These are phyloP conservation scores for Limnephilus lunatus DNA, from an alignment of 2,888 invertebrate species.

Conservation along the genomic window DNA sequence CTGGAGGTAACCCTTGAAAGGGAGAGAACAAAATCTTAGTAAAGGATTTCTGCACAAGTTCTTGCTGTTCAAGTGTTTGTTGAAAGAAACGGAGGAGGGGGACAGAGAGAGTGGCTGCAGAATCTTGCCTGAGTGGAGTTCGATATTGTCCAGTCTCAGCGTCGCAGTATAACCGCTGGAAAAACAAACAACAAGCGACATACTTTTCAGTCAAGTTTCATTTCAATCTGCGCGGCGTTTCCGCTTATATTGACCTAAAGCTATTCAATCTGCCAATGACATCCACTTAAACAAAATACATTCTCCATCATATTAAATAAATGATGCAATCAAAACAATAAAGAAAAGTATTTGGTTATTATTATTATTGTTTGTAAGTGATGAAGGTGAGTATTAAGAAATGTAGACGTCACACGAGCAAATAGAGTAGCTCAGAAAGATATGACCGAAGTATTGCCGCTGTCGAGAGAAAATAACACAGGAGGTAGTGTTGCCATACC, in stretches of 20 bases:
- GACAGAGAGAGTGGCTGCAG: slow-evolving; percentile 69
- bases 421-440: background rate
- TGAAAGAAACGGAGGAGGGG: slow-evolving; percentile 39
- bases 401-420: background rate
- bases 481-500: slow-evolving; percentile 82
- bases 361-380: background rate
- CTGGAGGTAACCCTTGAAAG: background rate
- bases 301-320: background rate
- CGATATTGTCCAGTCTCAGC: slow-evolving; percentile 85
- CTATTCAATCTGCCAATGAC: background rate
- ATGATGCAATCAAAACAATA: background rate
- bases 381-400: background rate
- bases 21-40: slow-evolving; percentile 35
- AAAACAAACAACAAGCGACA: slow-evolving; percentile 75
- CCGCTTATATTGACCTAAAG: background rate
- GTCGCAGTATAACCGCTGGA: slow-evolving; percentile 86
- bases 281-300: background rate
- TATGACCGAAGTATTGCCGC: slow-evolving; percentile 45
- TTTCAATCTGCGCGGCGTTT: background rate
- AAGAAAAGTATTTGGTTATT: background rate
- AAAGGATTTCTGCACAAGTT: slow-evolving; percentile 19
- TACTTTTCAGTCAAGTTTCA: slow-evolving; percentile 59
- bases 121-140: slow-evolving; percentile 87
- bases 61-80: slow-evolving; percentile 16
- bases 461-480: slow-evolving; percentile 53